Evolutionary conservation across 1,140 invertebrate genomes (phyloP).

Genomic region (Hormaphis cornu): DNA sequence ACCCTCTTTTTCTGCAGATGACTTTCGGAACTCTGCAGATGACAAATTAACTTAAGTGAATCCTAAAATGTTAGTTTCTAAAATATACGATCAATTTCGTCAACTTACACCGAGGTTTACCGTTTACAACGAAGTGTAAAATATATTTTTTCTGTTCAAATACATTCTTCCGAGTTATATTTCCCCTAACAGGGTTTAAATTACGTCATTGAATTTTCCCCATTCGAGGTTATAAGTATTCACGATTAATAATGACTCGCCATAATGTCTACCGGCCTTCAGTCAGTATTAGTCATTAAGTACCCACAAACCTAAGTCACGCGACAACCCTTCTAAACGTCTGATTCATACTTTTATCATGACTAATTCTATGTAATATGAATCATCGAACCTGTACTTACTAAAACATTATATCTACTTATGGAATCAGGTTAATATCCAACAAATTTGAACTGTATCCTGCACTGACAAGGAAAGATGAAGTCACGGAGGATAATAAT

Average conservation of each 20-base stretch:
- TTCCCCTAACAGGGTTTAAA: not conserved
- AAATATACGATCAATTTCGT: too few species aligned
- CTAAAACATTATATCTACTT: not conserved
- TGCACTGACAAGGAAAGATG: too few species aligned
- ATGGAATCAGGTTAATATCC: too few species aligned
- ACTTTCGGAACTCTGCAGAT: too few species aligned
- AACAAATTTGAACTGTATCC: too few species aligned
- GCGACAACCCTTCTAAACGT: not conserved
- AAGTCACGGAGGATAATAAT: too few species aligned
- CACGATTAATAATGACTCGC: not conserved
- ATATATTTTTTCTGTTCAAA: not conserved
- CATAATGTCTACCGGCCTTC: not conserved
- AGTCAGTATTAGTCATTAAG: slow-evolving; percentile 1
- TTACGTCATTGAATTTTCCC: not conserved
- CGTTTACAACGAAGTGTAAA: too few species aligned
- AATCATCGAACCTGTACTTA: not conserved
- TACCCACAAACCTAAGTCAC: not conserved
- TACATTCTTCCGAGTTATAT: not conserved
- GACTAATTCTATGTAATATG: too few species aligned
- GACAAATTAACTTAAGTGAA: too few species aligned
- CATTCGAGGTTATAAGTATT: not conserved
- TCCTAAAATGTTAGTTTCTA: too few species aligned
- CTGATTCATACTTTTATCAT: not conserved
- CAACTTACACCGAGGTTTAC: too few species aligned
- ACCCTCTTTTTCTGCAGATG: too few species aligned